Percentiles rank a stretch among this genome's conserved stretches.
Evolutionary conservation across 2,888 invertebrate species (phyloP).

Genomic region (Drosophila fungiperda): DNA sequence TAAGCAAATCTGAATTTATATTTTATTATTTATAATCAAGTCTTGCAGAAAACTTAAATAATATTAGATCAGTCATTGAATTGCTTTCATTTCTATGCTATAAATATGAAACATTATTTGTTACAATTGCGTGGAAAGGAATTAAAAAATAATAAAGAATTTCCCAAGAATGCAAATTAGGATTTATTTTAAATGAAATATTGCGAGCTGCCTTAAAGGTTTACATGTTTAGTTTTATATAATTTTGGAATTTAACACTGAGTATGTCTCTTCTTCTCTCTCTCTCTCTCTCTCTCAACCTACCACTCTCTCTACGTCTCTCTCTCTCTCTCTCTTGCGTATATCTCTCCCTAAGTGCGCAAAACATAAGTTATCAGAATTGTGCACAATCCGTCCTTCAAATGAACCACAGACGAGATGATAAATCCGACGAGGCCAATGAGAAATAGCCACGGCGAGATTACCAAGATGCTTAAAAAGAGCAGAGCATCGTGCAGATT

Average conservation of each 20-base stretch:
- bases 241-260: not conserved
- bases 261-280: not conserved
- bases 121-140: not conserved
- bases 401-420: slow-evolving; percentile 39
- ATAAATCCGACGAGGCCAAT: slow-evolving; percentile 66
- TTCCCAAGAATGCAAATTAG: not conserved
- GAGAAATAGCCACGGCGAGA: slow-evolving; percentile 66
- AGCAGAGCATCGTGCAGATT: slow-evolving; percentile 66
- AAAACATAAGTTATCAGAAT: slow-evolving; percentile 4
- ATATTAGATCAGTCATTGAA: not conserved
- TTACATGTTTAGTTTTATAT: not conserved
- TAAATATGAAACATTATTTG: not conserved
- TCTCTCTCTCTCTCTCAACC: not conserved
- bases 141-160: not conserved
- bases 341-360: not conserved
- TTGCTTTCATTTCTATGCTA: not conserved
- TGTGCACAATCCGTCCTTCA: slow-evolving; percentile 23
- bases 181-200: not conserved
- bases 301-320: not conserved
- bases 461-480: slow-evolving; percentile 59
- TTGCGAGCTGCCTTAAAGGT: not conserved
- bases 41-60: not conserved
- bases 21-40: no score
- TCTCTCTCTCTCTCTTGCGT: not conserved
- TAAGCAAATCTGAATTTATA: no score